These are phyloP conservation scores for Yponomeuta sedellus DNA, from an alignment of 2,888 invertebrate genomes.

Conservation along the genomic window DNA sequence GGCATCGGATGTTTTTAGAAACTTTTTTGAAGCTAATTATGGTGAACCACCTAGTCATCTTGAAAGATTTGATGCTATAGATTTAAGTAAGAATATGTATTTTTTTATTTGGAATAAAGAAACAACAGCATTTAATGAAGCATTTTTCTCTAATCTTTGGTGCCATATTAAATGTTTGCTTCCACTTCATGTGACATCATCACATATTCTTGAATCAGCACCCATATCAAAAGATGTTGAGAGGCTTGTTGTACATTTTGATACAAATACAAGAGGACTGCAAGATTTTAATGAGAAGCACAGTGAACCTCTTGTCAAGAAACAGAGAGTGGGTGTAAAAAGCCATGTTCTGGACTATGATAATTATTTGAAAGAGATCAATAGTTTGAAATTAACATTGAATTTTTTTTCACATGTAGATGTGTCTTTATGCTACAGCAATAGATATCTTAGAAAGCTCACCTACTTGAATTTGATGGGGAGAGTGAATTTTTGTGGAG, in stretches of 20 bases:
- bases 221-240: neutral
- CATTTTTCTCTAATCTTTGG: slow-evolving; percentile 43
- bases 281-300: neutral
- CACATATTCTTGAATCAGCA: neutral
- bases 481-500: slow-evolving; percentile 34
- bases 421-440: slow-evolving; percentile 33
- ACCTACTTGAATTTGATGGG: slow-evolving; percentile 51
- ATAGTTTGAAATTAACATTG: slow-evolving; percentile 37
- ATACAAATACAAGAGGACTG: neutral
- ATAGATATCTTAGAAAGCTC: slow-evolving; percentile 47
- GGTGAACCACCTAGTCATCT: neutral
- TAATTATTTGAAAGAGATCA: slow-evolving; percentile 33
- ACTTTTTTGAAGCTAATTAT: neutral
- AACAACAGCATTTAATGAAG: slow-evolving; percentile 39
- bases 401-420: slow-evolving; percentile 30
- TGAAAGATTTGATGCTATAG: neutral
- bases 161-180: slow-evolving; percentile 38
- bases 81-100: slow-evolving; percentile 29
- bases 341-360: slow-evolving; percentile 45
- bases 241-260: slow-evolving; percentile 20
- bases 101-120: slow-evolving; percentile 49
- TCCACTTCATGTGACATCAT: slow-evolving; percentile 21
- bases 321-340: slow-evolving; percentile 34
- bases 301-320: slow-evolving; percentile 28
- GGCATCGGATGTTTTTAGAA: neutral